A percentile compares a stretch with the other conserved stretches of the same genome.
These are phyloP conservation scores for Redunca redunca DNA, from an alignment of 2,113 vertebrate genomes.

Conservation along the genomic window DNA sequence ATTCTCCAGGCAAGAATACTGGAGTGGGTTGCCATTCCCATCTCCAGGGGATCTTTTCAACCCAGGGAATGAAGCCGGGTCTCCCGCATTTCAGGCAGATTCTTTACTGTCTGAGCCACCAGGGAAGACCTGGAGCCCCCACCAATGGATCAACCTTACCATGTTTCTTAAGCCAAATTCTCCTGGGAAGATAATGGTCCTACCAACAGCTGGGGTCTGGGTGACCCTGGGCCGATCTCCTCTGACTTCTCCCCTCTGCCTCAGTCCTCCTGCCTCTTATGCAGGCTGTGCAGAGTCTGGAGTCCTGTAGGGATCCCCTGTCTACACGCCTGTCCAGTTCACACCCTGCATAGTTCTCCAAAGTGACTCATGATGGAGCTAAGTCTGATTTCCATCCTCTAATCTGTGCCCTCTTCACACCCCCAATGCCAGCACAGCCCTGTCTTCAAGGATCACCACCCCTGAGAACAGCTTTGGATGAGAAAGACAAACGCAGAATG, in stretches of 20 bases:
- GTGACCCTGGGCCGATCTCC: background rate
- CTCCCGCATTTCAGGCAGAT: accelerated
- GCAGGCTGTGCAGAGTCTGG: background rate
- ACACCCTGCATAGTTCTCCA: background rate
- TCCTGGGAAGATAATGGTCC: background rate
- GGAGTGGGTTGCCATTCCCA: background rate
- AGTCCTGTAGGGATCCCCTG: background rate
- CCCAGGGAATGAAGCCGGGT: background rate
- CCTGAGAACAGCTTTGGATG: background rate
- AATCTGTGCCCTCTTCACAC: background rate
- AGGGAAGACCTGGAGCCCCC: background rate
- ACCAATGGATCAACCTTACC: background rate
- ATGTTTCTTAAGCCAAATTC: background rate
- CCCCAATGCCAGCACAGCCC: background rate
- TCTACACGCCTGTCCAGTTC: background rate
- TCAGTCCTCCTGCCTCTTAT: background rate
- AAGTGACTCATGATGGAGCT: background rate
- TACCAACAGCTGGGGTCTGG: background rate
- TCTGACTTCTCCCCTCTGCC: background rate
- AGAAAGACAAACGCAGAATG: background rate
- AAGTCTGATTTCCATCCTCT: background rate
- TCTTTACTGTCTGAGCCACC: background rate
- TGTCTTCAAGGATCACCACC: background rate
- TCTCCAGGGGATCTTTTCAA: background rate
- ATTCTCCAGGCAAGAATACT: background rate